Conservation (phyloP, 2,797 vertebrate species). For the Coregonus suidteri region DNA sequence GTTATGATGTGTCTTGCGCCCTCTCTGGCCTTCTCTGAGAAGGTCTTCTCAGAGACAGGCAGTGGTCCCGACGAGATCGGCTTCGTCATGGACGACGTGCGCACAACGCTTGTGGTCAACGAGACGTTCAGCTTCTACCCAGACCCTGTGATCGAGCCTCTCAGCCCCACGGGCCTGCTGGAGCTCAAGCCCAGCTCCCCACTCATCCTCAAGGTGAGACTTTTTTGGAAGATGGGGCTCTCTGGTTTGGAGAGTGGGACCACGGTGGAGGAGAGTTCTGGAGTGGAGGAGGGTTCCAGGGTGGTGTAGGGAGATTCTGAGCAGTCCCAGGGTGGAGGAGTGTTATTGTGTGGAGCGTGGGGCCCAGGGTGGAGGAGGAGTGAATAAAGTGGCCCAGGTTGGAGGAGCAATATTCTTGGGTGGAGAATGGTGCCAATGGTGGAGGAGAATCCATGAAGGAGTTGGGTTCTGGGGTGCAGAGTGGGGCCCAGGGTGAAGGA, state of each 20-base stretch:
- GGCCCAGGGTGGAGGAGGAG: too few relatives aligned
- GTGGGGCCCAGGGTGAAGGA: neutral
- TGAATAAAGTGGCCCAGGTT: too few relatives aligned
- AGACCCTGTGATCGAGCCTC: constrained; percentile 89
- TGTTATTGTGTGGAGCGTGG: neutral
- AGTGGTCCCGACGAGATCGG: constrained; percentile 93
- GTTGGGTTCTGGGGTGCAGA: too few relatives aligned
- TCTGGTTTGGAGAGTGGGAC: too few relatives aligned
- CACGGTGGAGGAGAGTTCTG: too few relatives aligned
- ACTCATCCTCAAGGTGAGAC: constrained; percentile 94
- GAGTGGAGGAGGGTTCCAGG: neutral
- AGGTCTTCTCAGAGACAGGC: constrained; percentile 82
- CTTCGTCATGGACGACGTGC: constrained; percentile 95
- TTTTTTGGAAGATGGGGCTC: neutral
- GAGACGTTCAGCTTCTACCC: constrained; percentile 90
- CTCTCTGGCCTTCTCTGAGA: constrained; percentile 81
- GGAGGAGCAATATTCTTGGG: neutral
- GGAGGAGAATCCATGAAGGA: too few relatives aligned
- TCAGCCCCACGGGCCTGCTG: constrained; percentile 85
- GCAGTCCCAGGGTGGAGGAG: neutral
- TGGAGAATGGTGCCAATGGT: neutral
- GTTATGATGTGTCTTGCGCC: constrained; percentile 95
- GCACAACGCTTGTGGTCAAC: constrained; percentile 88
- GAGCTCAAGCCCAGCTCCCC: constrained; percentile 97
- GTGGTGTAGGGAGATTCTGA: neutral